A percentile compares a stretch with the other conserved stretches of the same genome.
Conservation (phyloP, 2,113 vertebrate species). For the Picathartes gymnocephalus region DNA sequence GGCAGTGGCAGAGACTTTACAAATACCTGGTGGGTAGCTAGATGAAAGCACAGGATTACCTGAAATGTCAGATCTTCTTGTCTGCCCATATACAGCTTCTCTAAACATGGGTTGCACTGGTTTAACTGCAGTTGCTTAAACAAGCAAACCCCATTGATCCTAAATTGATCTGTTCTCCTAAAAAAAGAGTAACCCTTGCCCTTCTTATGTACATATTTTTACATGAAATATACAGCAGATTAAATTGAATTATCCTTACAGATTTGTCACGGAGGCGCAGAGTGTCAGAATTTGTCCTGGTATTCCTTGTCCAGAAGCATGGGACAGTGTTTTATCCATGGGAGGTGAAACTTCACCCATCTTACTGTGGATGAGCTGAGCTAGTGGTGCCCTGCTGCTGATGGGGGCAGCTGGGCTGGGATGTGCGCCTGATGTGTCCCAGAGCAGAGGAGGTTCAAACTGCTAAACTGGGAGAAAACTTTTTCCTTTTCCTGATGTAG, state of each 20-base stretch:
- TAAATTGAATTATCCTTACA: neutral
- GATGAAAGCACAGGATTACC: conserved; percentile 6
- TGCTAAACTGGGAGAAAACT: neutral
- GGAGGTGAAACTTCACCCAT: neutral
- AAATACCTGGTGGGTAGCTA: neutral
- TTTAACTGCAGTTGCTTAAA: conserved; percentile 12
- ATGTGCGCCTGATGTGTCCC: accelerated
- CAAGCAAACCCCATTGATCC: neutral
- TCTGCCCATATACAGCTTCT: neutral
- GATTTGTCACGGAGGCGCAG: neutral
- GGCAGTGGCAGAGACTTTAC: neutral
- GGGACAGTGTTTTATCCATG: neutral
- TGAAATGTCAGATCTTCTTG: neutral
- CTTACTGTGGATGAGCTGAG: neutral
- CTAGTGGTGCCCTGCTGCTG: accelerated
- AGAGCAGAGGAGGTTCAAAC: neutral
- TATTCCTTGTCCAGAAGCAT: neutral
- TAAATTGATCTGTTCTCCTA: neutral
- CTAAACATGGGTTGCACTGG: neutral
- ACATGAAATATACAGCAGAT: neutral
- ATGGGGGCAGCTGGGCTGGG: neutral
- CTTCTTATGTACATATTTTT: neutral
- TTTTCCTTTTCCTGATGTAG: neutral
- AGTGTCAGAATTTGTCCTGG: neutral
- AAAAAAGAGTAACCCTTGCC: neutral